A percentile compares a stretch with the other conserved stretches of the same genome.
Conservation (phyloP, 2,113 vertebrate species). For the Aptenodytes forsteri region DNA sequence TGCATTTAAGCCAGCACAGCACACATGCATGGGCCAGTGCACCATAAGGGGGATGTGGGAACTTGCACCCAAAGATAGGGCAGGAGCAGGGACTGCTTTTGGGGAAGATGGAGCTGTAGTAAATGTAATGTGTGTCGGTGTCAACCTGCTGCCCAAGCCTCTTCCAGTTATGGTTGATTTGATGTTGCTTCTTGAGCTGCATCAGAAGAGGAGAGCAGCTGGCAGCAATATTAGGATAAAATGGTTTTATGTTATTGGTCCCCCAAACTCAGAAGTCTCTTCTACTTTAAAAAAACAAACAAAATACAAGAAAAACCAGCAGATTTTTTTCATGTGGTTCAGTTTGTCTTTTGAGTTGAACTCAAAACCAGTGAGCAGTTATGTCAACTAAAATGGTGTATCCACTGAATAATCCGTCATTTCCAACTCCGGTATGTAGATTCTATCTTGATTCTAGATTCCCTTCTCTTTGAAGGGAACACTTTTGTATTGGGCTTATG, state of each 20-base stretch:
- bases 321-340: neutral
- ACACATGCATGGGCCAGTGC: accelerated
- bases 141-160: neutral
- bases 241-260: neutral
- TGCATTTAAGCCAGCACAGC: neutral
- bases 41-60: neutral
- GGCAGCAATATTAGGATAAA: neutral
- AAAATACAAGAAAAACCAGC: neutral
- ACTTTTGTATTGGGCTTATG: neutral
- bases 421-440: neutral
- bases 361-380: neutral
- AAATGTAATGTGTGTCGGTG: accelerated
- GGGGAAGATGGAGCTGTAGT: neutral
- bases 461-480: neutral
- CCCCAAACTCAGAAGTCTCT: neutral
- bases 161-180: neutral
- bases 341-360: neutral
- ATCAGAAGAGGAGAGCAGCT: neutral
- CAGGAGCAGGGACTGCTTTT: neutral
- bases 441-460: no score
- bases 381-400: accelerated
- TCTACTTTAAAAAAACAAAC: neutral
- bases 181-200: neutral
- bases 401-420: neutral
- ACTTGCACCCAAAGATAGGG: neutral